phyloP scores from a whole-genome alignment of 2,888 invertebrate species.

The Odontomyia ornata region DNA sequence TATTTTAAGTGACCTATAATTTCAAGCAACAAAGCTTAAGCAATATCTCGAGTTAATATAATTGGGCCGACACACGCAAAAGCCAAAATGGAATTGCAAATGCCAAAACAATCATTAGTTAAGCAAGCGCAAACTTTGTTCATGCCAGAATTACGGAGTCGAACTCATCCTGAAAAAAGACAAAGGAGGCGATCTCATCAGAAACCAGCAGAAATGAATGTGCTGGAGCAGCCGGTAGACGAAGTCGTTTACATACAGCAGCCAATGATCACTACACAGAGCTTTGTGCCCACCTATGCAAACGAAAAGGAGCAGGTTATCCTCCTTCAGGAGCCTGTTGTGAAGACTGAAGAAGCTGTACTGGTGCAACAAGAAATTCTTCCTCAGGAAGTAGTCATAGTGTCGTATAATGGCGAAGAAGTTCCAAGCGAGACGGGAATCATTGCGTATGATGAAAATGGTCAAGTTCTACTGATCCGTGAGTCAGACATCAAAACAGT shows the following conservation, averaged over 20 bases:
- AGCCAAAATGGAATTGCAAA: slow-evolving; percentile 24
- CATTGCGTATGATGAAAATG: slow-evolving; percentile 28
- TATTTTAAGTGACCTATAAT: not conserved
- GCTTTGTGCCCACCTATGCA: not conserved
- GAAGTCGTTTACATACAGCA: not conserved
- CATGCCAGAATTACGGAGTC: not conserved
- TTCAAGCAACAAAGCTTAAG: not conserved
- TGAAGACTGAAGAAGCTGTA: not conserved
- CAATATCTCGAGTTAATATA: slow-evolving; percentile 2
- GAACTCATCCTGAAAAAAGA: not conserved
- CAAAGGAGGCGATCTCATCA: not conserved
- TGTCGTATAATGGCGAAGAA: slow-evolving; percentile 12
- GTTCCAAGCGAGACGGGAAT: slow-evolving; percentile 20
- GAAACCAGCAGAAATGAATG: not conserved
- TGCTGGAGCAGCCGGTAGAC: not conserved
- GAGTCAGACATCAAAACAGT: slow-evolving; percentile 24
- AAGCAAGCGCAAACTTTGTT: not conserved
- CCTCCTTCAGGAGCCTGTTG: not conserved
- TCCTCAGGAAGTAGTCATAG: slow-evolving; percentile 24
- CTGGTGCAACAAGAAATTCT: not conserved
- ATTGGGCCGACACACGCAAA: not conserved
- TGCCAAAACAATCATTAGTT: slow-evolving; percentile 15
- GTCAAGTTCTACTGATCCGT: slow-evolving; percentile 14
- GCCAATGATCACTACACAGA: not conserved
- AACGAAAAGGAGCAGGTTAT: slow-evolving; percentile 8